Evolutionary conservation across 1,140 invertebrate genomes (phyloP).

Genomic region (Bombyx mandarina): DNA sequence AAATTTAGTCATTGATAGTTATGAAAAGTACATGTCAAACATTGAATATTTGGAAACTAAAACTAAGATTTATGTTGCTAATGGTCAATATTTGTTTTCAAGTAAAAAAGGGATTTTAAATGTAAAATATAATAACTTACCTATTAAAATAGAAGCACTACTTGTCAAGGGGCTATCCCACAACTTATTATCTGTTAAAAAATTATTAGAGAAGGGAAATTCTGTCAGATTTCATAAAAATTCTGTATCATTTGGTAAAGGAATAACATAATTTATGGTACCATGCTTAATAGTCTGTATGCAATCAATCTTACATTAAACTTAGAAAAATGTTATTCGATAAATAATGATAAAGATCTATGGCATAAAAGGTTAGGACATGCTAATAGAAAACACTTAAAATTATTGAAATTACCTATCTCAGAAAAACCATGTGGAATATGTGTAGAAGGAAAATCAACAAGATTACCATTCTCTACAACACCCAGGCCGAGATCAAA

Average conservation of each 20-base stretch:
- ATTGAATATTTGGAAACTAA: slow-evolving; percentile 10
- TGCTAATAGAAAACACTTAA: slow-evolving; percentile 6
- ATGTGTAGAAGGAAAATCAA: slow-evolving; percentile 13
- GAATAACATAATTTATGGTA: background rate
- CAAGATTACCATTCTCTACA: slow-evolving; percentile 15
- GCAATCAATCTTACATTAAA: background rate
- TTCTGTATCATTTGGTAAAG: background rate
- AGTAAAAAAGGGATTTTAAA: slow-evolving; percentile 10
- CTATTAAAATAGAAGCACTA: slow-evolving; percentile 8
- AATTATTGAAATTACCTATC: slow-evolving; percentile 7
- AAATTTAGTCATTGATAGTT: slow-evolving; percentile 11
- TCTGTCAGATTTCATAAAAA: slow-evolving; percentile 1
- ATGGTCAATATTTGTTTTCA: slow-evolving; percentile 9
- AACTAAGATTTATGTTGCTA: slow-evolving; percentile 12
- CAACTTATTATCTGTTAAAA: slow-evolving; percentile 14
- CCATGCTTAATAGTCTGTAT: background rate
- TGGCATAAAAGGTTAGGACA: slow-evolving; percentile 14
- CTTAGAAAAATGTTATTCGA: background rate
- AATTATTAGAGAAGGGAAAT: slow-evolving; percentile 8
- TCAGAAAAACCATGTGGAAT: slow-evolving; percentile 6
- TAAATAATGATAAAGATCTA: too few relatives aligned
- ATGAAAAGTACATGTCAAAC: slow-evolving; percentile 15
- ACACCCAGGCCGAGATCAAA: slow-evolving; percentile 5
- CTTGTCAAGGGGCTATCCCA: slow-evolving; percentile 10
- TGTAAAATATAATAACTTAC: background rate